These are phyloP conservation scores for Gymnorhina tibicen DNA, from an alignment of 2,113 vertebrate species.

Conservation along the genomic window DNA sequence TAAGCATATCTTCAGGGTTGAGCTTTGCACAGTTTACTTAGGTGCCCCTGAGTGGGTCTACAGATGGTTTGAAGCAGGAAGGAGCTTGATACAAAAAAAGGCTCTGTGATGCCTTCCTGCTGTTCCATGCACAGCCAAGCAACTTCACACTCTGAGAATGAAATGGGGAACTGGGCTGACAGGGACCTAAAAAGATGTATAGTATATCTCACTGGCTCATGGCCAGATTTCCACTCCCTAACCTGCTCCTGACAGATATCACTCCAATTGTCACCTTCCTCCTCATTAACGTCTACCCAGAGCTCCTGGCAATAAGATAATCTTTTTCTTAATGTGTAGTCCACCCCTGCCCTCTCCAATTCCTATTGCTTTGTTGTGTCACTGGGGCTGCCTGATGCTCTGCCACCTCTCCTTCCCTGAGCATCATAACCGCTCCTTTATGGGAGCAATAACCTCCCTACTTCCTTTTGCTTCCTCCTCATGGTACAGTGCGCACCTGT, in stretches of 20 bases:
- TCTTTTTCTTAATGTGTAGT: neutral
- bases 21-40: neutral
- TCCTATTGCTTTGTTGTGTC: neutral
- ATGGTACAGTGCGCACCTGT: neutral
- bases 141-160: neutral
- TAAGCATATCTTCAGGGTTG: neutral
- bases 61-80: neutral
- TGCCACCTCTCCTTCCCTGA: neutral
- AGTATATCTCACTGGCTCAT: neutral
- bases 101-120: neutral
- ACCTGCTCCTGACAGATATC: neutral
- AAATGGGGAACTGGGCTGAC: neutral
- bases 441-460: neutral
- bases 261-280: neutral
- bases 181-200: neutral
- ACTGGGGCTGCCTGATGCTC: neutral
- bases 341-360: neutral
- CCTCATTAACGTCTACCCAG: fast-evolving
- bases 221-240: neutral
- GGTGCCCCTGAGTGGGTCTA: neutral
- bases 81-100: neutral
- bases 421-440: neutral
- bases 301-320: neutral
- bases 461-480: neutral
- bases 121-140: neutral